Base-by-base conservation (phyloP, 2,113 vertebrate genomes). In the Perognathus longimembris region DNA sequence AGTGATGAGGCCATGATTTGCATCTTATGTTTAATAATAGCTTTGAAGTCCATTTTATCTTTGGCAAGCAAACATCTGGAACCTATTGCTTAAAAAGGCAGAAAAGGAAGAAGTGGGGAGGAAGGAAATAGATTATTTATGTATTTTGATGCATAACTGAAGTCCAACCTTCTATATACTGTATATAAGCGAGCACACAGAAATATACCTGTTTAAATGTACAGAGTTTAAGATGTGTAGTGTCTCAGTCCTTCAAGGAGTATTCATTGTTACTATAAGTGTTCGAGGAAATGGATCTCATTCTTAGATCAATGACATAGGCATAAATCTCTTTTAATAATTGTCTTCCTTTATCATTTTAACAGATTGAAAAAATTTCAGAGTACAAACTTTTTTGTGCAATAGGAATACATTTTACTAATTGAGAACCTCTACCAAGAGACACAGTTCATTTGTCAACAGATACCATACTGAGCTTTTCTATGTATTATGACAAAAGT, bases 321-420 rank as follows among this genome's bases (percentile, higher is more conserved):
- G 3, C 6, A 30, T 64, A 45, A 32, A 21, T 81, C 2, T 64
- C 50, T 85, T 89, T 80, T 70, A 63, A 24, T 21, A 32, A 54
- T 26, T 75, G 14, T 87, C 21, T 67, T 77, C 8, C 6, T 90
- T 80, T 67, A 67, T 88, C 85, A 54, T 5, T 90, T 73, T 67
- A 26, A 32, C 9, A 63, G 61, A 24, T 76, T 90, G 14, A 81
- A 93, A 92, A 86, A 40, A 18, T 17, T 45, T 93, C 26, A 64
- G 4, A 54, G 7, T 21, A 75, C 15, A 57, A 80, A 8, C 21
- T 83, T n/a, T 3, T 69, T n/a, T 74, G n/a, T n/a, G 1, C 28
- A 66, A 88, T 63, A n/a, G 67, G 7, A 76, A 5, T 64, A 84
- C 45, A 66, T 67, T 88, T 89, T 90, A 17, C 15, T 71, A 71